Conservation (phyloP, 2,888 invertebrate genomes). For the Cheilosia scutellata region DNA sequence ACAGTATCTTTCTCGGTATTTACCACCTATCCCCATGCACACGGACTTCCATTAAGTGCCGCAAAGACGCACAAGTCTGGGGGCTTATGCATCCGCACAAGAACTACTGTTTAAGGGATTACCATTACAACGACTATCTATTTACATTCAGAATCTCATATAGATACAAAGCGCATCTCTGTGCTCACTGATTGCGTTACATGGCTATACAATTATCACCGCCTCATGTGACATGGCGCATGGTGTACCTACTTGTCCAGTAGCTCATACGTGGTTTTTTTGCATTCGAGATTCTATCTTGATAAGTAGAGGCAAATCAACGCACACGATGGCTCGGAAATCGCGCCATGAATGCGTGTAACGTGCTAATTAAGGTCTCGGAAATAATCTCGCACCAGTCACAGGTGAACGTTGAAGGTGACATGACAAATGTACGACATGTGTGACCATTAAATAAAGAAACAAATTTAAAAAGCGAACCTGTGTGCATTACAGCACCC, state of each 20-base stretch:
- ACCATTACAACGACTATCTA: constrained; percentile 10
- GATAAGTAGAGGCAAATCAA: constrained; percentile 34
- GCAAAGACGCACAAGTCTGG: neutral
- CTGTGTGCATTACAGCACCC: constrained; percentile 47
- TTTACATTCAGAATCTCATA: constrained; percentile 10
- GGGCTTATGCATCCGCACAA: constrained; percentile 15
- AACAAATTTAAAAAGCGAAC: neutral
- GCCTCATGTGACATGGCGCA: constrained; percentile 16
- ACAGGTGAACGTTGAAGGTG: constrained; percentile 40
- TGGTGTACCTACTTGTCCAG: neutral
- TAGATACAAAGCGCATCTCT: constrained; percentile 14
- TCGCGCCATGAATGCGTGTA: constrained; percentile 62
- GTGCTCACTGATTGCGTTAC: constrained; percentile 24
- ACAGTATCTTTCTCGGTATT: constrained; percentile 24
- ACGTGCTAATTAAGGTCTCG: constrained; percentile 63
- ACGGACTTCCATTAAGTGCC: constrained; percentile 1
- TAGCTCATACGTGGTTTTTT: constrained; percentile 2
- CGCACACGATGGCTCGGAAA: constrained; percentile 29
- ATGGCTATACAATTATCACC: constrained; percentile 39
- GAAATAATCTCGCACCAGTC: constrained; percentile 24
- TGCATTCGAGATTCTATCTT: neutral
- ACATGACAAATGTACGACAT: constrained; percentile 60
- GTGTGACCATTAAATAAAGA: constrained; percentile 50
- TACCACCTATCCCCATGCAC: neutral
- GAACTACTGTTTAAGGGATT: constrained; percentile 22